Conservation (phyloP, 2,113 vertebrate species). For the Oncorhynchus tshawytscha region DNA sequence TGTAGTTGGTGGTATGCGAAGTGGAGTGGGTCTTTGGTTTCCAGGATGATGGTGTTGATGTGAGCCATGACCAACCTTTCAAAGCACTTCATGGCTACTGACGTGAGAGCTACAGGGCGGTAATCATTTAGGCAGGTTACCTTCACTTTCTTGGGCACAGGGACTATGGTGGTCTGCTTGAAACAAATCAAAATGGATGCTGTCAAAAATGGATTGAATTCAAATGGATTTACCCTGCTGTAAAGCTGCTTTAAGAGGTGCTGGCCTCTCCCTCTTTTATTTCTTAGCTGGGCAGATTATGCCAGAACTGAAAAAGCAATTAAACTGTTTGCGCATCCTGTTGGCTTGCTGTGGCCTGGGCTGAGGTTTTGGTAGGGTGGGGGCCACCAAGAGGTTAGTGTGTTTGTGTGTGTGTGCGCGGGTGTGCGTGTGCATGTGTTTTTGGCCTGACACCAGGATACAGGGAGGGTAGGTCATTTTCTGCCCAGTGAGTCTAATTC, state of each 20-base stretch:
- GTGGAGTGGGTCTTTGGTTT: no score
- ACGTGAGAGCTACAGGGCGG: no score
- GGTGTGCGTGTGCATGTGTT: conserved; percentile 11
- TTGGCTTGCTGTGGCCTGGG: conserved; percentile 45
- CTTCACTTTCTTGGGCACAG: no score
- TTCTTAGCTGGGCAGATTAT: conserved; percentile 58
- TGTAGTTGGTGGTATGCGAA: no score
- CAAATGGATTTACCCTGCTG: background rate
- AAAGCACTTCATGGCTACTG: no score
- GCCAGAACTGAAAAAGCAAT: conserved; percentile 70
- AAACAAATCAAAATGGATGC: no score
- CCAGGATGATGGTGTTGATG: no score
- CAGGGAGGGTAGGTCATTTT: conserved; percentile 45
- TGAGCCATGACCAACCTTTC: no score
- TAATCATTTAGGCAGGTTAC: no score
- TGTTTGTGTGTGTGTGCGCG: background rate
- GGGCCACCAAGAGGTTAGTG: background rate
- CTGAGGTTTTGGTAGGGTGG: background rate
- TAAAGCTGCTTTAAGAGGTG: conserved; percentile 58
- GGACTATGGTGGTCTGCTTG: no score
- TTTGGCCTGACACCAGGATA: conserved; percentile 35
- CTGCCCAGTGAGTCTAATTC: conserved; percentile 41
- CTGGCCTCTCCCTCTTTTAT: conserved; percentile 44
- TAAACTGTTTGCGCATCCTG: conserved; percentile 62
- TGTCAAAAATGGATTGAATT: no score